Evolutionary conservation across 2,113 vertebrate species (phyloP).

Genomic region (Tretioscincus oriximinensis): DNA sequence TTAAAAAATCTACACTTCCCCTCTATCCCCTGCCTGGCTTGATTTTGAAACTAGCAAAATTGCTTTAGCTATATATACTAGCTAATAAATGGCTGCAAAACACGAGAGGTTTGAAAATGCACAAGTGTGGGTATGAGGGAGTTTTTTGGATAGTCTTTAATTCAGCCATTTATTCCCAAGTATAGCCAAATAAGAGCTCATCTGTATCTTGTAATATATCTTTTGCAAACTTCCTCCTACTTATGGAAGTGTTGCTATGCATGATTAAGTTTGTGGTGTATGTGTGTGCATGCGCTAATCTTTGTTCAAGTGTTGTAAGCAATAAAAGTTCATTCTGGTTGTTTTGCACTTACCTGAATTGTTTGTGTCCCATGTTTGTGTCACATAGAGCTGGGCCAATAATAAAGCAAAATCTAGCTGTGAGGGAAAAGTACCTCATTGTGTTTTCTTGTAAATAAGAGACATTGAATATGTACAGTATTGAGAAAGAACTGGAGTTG

Average conservation of each 20-base stretch:
- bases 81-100: slow-evolving; percentile 26
- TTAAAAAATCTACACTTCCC: slow-evolving; percentile 16
- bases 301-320: too few species aligned
- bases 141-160: background rate
- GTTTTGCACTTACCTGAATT: too few species aligned
- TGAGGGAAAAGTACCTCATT: too few species aligned
- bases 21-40: slow-evolving; percentile 25
- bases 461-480: too few species aligned
- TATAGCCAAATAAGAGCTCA: background rate
- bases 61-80: background rate
- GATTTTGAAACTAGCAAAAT: slow-evolving; percentile 43
- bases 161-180: slow-evolving; percentile 14
- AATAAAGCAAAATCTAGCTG: too few species aligned
- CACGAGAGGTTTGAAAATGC: slow-evolving; percentile 28
- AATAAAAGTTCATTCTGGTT: background rate
- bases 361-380: too few species aligned
- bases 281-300: too few species aligned
- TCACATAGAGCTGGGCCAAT: too few species aligned
- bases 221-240: background rate
- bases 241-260: background rate
- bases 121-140: background rate
- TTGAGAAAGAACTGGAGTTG: too few species aligned
- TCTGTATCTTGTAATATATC: background rate
- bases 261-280: background rate
- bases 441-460: too few species aligned